Conservation (phyloP, 2,797 vertebrate species). For the Argya squamiceps region DNA sequence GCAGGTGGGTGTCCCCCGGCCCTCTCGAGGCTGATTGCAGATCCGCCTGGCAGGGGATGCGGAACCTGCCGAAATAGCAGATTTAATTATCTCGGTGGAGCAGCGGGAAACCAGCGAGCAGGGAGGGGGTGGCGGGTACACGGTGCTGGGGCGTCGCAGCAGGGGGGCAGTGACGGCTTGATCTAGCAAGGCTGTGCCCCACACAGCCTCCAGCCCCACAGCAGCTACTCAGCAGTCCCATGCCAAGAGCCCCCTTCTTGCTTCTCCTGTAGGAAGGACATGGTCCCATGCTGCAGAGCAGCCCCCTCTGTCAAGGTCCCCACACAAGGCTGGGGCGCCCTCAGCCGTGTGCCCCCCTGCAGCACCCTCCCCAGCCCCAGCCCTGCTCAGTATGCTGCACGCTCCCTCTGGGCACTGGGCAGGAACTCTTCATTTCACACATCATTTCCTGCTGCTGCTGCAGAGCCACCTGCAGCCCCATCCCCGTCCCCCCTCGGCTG, state of each 20-base stretch:
- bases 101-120: conserved; percentile 31
- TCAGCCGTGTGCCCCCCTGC: background rate
- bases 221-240: fast-evolving
- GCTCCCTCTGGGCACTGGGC: conserved; percentile 59
- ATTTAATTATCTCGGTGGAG: conserved; percentile 64
- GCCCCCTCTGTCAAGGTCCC: background rate
- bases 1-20: background rate
- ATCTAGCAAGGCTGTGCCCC: background rate
- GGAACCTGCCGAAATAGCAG: conserved; percentile 65
- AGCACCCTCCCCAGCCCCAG: background rate
- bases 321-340: background rate
- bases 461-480: conserved; percentile 5
- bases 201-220: background rate
- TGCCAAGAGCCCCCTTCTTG: background rate
- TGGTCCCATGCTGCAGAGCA: background rate
- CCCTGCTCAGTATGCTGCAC: conserved; percentile 45
- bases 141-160: background rate
- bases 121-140: background rate
- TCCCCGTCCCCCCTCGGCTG: background rate
- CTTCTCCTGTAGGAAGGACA: background rate
- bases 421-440: conserved; percentile 65
- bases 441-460: conserved; percentile 48
- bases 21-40: conserved; percentile 42
- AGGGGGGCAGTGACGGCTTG: background rate
- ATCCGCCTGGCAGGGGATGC: conserved; percentile 68